Base-by-base conservation (phyloP, 2,113 vertebrate species). In the Vulpes ferrilata region DNA sequence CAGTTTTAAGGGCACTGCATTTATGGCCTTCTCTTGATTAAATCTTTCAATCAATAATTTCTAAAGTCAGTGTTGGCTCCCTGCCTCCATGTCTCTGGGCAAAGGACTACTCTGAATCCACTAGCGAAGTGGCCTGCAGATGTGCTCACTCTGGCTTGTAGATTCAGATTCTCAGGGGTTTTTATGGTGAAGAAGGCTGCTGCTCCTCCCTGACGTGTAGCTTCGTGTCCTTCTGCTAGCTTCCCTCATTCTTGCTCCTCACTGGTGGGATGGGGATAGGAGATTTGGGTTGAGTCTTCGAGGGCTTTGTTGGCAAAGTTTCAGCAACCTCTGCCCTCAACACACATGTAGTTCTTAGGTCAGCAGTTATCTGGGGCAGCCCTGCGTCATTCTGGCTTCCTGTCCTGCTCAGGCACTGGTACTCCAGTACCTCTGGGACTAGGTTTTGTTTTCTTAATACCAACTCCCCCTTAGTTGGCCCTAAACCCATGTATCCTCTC, bases 21-120 rank as follows among this genome's bases (percentile, higher is more conserved):
- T 65, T 64, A 22, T 90, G 74, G 19, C 62, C 62, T 96, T 83
- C 82, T 60, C 35, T 91, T 95, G 19, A 67, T 87, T 93, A 27
- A 93, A 43, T 93, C 43, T 86, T 81, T 85, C 22, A 65, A 9
- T 86, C 78, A 83, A 5, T 25, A 92, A 25, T 84, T 80, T 91
- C 55, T 89, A n/a, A 93, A 79, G 17, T 48, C 27, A 73, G 71
- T 2, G 32, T 82, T 90, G 32, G 51, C 83, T 73, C 30, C n/a
- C 65, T 73, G 6, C 23, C 67, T 81, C 43, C 7, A 0, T 22
- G 53, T 64, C 51, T 79, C n/a, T 62, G 51, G 23, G 53, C 1
- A 2, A 79, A 69, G 76, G n/a, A 79, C 19, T 55, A 30, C 25
- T 32, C 71, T 85, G 62, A 11, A 30, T 43, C 9, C 62, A 12